A percentile compares a stretch with the other conserved stretches of the same genome.
Conservation (phyloP, 2,113 vertebrate species). For the Ptychochromis oligacanthus region DNA sequence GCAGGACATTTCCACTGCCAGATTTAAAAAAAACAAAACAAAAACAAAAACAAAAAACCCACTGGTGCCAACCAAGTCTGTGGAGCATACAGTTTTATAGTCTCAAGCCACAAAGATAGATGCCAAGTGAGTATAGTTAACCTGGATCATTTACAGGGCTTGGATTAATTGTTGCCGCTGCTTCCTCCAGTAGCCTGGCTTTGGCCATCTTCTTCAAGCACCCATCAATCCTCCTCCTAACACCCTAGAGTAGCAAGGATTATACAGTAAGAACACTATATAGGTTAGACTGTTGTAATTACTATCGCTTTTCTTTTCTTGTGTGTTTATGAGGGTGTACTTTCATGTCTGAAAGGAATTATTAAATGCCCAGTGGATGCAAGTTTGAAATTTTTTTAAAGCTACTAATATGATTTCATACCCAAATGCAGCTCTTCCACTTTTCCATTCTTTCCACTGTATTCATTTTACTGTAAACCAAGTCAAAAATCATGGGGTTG, state of each 20-base stretch:
- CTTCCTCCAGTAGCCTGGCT: slow-evolving; percentile 29
- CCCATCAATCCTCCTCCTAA: slow-evolving; percentile 21
- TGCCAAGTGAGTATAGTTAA: slow-evolving; percentile 33
- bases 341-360: slow-evolving; percentile 14
- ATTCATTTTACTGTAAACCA: slow-evolving; percentile 35
- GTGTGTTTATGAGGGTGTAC: background rate
- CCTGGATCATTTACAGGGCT: slow-evolving; percentile 26
- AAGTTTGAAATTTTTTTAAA: slow-evolving; percentile 11
- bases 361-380: background rate
- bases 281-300: background rate
- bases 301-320: background rate
- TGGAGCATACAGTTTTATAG: background rate
- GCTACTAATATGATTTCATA: slow-evolving; percentile 33
- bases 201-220: slow-evolving; percentile 34
- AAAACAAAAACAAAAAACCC: too few species aligned
- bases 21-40: too few species aligned
- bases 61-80: slow-evolving; percentile 17
- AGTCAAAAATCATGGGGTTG: slow-evolving; percentile 42
- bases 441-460: slow-evolving; percentile 49
- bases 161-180: slow-evolving; percentile 8
- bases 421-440: slow-evolving; percentile 23
- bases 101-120: slow-evolving; percentile 39
- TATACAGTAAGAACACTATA: slow-evolving; percentile 7
- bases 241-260: slow-evolving; percentile 24
- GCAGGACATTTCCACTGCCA: background rate